A percentile compares a stretch with the other conserved stretches of the same genome.
phyloP scores from a whole-genome alignment of 1,140 invertebrate species.

The Delia radicum region DNA sequence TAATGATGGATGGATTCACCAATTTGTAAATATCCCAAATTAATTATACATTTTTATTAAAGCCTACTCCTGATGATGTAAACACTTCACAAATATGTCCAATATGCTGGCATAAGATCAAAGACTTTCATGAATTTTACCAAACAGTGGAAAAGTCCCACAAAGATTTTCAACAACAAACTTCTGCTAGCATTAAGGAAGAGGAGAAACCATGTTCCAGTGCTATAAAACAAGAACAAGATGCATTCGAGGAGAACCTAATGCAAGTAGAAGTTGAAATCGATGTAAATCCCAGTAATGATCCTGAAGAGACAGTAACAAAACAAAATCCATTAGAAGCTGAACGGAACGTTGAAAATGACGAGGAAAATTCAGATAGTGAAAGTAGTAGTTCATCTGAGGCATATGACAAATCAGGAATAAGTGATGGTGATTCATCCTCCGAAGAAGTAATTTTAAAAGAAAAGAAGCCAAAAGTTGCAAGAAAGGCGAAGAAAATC shows the following conservation, averaged over 20 bases:
- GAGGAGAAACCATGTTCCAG: neutral
- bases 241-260: neutral
- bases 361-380: slow-evolving; percentile 25
- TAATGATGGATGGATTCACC: slow-evolving; percentile 27
- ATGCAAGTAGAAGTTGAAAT: slow-evolving; percentile 6
- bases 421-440: neutral
- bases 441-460: neutral
- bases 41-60: neutral
- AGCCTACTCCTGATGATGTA: slow-evolving; percentile 10
- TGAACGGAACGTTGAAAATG: slow-evolving; percentile 40
- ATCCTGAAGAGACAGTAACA: neutral
- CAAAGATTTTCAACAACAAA: slow-evolving; percentile 26
- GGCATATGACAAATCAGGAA: neutral
- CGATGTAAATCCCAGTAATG: neutral
- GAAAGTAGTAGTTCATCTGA: neutral
- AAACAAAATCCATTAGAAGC: slow-evolving; percentile 32
- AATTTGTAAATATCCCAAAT: neutral
- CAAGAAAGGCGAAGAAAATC: neutral
- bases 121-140: slow-evolving; percentile 51
- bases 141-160: slow-evolving; percentile 45
- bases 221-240: slow-evolving; percentile 4
- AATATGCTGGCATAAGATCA: slow-evolving; percentile 48
- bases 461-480: neutral
- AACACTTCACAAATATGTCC: slow-evolving; percentile 49
- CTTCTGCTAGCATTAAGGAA: neutral